These are phyloP conservation scores for Rhodinocichla rosea DNA, from an alignment of 2,113 vertebrate species.

Conservation along the genomic window DNA sequence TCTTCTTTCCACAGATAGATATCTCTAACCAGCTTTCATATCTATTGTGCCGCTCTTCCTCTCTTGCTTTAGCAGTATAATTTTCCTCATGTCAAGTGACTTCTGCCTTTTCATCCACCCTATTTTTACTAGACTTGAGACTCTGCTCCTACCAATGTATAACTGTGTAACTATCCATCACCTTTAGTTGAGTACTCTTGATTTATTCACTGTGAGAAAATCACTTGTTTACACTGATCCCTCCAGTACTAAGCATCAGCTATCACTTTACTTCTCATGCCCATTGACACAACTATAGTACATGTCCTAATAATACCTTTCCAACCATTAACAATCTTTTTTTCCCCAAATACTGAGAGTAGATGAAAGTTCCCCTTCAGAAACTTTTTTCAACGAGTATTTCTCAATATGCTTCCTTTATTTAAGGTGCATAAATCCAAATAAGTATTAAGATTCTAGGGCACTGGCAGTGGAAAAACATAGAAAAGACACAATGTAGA, in stretches of 20 bases:
- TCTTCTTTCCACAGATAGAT: background rate
- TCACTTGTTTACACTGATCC: background rate
- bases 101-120: background rate
- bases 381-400: background rate
- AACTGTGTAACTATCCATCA: background rate
- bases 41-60: background rate
- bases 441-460: background rate
- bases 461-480: background rate
- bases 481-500: background rate
- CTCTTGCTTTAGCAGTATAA: background rate
- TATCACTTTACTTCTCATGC: background rate
- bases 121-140: background rate
- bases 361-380: background rate
- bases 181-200: background rate
- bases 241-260: background rate
- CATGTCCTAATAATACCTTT: background rate
- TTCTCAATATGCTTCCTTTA: background rate
- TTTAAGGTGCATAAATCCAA: background rate
- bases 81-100: background rate
- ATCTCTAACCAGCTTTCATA: background rate
- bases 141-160: background rate
- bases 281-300: background rate
- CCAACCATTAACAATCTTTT: background rate
- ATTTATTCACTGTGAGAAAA: conserved; percentile 2
- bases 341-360: background rate